A percentile compares a stretch with the other conserved stretches of the same genome.
phyloP scores from a whole-genome alignment of 2,113 vertebrate species.

The Fukomys damarensis region DNA sequence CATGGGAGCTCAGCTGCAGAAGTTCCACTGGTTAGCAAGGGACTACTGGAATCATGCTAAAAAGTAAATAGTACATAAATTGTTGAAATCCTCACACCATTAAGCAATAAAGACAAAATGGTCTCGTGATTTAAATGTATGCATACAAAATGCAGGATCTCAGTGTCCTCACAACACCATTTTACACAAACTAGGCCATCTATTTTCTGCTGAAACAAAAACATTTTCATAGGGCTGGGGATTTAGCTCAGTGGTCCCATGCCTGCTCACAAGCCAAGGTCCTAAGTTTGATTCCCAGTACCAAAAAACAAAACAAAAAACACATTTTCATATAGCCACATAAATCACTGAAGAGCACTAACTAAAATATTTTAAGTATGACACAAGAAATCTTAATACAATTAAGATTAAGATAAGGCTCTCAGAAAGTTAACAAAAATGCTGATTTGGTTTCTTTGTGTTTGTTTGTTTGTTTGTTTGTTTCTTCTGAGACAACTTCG shows the following conservation, averaged over 20 bases:
- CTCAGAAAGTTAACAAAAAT: conserved; percentile 47
- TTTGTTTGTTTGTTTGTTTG: not conserved
- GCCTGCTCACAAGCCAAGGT: no score
- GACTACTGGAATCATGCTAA: conserved; percentile 94
- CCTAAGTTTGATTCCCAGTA: no score
- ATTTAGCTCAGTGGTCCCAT: no score
- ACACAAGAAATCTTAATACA: conserved; percentile 21
- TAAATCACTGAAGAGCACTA: not conserved
- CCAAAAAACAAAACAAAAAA: no score
- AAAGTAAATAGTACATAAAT: conserved; percentile 25
- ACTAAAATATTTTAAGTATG: not conserved
- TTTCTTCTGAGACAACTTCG: not conserved
- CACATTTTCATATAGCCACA: not conserved
- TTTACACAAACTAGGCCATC: conserved; percentile 27
- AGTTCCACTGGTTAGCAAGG: conserved; percentile 88
- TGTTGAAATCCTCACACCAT: not conserved
- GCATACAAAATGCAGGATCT: conserved; percentile 8
- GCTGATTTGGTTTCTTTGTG: not conserved
- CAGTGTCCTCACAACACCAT: not conserved
- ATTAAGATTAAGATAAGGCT: conserved; percentile 9
- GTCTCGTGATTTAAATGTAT: conserved; percentile 38
- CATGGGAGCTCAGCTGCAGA: conserved; percentile 90
- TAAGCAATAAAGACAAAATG: conserved; percentile 44
- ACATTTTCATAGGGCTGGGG: not conserved
- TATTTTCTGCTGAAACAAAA: conserved; percentile 58